A percentile compares a stretch with the other conserved stretches of the same genome.
Conservation (phyloP, 2,797 vertebrate genomes). For the Gallinago nigripennis region DNA sequence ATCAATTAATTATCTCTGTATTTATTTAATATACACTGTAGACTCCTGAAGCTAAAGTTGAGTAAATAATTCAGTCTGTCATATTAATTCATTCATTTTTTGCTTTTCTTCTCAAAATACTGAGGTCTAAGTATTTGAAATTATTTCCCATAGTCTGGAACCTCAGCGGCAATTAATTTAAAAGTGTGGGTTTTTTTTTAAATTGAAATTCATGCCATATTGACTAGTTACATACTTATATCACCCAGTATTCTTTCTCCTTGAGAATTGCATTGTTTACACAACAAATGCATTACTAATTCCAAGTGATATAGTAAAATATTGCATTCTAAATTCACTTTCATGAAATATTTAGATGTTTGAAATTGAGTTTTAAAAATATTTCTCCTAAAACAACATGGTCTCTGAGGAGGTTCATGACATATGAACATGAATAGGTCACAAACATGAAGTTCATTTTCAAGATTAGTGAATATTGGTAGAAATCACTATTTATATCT, state of each 20-base stretch:
- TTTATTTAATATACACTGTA: not conserved
- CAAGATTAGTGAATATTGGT: not conserved
- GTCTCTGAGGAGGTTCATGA: not conserved
- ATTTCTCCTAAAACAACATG: not conserved
- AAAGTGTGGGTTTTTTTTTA: not conserved
- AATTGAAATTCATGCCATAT: not conserved
- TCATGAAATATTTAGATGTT: not conserved
- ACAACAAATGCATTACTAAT: not conserved
- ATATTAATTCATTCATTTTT: not conserved
- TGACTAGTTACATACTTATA: not conserved
- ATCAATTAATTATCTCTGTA: not conserved
- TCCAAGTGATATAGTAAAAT: not conserved
- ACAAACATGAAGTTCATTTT: not conserved
- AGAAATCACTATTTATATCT: not conserved
- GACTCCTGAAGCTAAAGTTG: not conserved
- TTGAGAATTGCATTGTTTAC: not conserved
- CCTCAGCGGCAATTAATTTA: not conserved
- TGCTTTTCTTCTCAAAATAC: not conserved
- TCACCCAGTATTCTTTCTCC: not conserved
- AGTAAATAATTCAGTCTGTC: not conserved
- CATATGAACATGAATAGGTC: rapidly evolving
- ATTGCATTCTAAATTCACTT: not conserved
- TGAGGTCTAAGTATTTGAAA: not conserved
- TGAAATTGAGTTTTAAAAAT: not conserved
- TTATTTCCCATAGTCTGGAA: not conserved